phyloP scores from a whole-genome alignment of 1,140 invertebrate genomes.

The Akabosia matsudoensis region DNA sequence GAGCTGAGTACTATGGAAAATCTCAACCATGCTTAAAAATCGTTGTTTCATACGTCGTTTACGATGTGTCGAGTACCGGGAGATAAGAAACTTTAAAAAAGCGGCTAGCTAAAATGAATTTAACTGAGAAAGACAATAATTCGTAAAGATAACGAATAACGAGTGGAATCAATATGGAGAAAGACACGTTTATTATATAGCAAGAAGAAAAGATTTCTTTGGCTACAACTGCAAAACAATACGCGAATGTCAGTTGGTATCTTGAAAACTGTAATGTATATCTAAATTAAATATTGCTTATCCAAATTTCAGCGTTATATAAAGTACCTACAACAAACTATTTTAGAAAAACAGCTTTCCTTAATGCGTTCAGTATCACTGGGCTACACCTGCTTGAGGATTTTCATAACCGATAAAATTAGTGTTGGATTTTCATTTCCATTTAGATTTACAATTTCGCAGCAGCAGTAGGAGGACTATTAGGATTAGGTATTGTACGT shows the following conservation, averaged over 20 bases:
- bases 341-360: too few species aligned
- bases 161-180: not conserved
- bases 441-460: too few species aligned
- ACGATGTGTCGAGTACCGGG: too few species aligned
- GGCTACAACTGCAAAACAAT: slow-evolving; percentile 16
- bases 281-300: slow-evolving; percentile 3
- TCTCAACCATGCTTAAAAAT: too few species aligned
- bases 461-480: too few species aligned
- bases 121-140: too few species aligned
- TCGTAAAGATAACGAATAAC: too few species aligned
- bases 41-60: too few species aligned
- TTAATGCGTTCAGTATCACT: slow-evolving; percentile 17
- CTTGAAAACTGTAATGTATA: not conserved
- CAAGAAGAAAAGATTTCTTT: slow-evolving; percentile 20
- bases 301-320: not conserved
- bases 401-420: not conserved
- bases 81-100: too few species aligned
- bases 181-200: slow-evolving; percentile 21
- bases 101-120: too few species aligned
- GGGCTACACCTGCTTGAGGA: slow-evolving; percentile 15
- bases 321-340: not conserved
- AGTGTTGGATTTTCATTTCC: too few species aligned
- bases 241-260: not conserved
- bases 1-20: too few species aligned
- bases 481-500: not conserved